A percentile compares a stretch with the other conserved stretches of the same genome.
These are phyloP conservation scores for Mythimna loreyi DNA, from an alignment of 2,888 invertebrate genomes.

Conservation along the genomic window DNA sequence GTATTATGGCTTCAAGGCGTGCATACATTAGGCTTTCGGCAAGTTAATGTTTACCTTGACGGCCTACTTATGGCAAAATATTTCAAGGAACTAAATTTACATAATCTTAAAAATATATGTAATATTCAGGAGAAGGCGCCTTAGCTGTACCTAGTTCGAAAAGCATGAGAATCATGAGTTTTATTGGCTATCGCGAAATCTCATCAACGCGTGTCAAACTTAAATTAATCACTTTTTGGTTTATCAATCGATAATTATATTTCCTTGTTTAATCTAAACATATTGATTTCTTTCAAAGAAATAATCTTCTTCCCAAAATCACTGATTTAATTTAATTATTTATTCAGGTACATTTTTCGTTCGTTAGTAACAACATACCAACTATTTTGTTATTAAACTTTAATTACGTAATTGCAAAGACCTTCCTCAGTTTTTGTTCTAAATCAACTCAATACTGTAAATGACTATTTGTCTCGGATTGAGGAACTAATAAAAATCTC, in stretches of 20 bases:
- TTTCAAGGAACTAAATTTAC: slow-evolving; percentile 47
- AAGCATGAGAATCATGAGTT: neutral
- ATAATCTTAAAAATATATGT: slow-evolving; percentile 7
- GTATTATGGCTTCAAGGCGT: slow-evolving; percentile 69
- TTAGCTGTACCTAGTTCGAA: neutral
- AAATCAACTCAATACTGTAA: slow-evolving; percentile 14
- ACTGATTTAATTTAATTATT: neutral
- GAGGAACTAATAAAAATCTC: slow-evolving; percentile 42
- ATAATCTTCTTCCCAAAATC: slow-evolving; percentile 1
- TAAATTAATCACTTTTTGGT: slow-evolving; percentile 5
- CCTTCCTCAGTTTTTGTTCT: slow-evolving; percentile 34
- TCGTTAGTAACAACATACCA: neutral
- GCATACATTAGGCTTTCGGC: slow-evolving; percentile 71
- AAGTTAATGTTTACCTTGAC: slow-evolving; percentile 67
- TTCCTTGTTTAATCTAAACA: slow-evolving; percentile 13
- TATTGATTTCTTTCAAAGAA: neutral
- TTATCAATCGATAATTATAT: neutral
- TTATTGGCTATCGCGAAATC: slow-evolving; percentile 3
- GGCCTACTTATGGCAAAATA: slow-evolving; percentile 61
- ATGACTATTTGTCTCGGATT: slow-evolving; percentile 21
- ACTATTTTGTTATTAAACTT: slow-evolving; percentile 1
- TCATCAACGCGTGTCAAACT: neutral
- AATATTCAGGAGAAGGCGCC: slow-evolving; percentile 12
- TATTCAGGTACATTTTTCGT: neutral
- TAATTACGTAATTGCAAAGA: slow-evolving; percentile 1